Evolutionary conservation across 2,113 vertebrate species (phyloP), one percentile per base, ranked within the genome.

Genomic region (Larimichthys crocea): DNA sequence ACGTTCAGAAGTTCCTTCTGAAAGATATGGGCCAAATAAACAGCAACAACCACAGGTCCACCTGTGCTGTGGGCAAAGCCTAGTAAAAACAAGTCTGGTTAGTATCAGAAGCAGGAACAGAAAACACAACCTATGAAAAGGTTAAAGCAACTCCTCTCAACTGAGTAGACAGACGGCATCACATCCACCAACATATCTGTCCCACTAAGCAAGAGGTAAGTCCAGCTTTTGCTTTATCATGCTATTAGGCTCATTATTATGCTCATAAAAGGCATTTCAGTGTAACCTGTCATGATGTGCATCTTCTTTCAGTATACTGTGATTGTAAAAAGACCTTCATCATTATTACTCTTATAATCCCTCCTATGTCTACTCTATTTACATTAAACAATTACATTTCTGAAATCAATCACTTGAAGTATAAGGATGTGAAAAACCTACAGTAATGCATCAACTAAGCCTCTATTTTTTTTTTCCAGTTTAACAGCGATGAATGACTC

Each of bases 191-290:
- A 64, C 24, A 46, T 14, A 10, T 65, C 9, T 0, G 14, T 48
- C 59, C 16, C 19, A 69, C 48, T 44, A 17, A 40, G 8, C 61
- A 55, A n/a, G 1, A 74, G 88, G 92, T 89, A 85, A 5, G 83
- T 76, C 19, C 0, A 5, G 35, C 24, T 49, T 53, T 55, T 35
- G 2, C 26, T n/a, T 48, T 10, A 24, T 10, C 59, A 17, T 26
- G 44, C 15, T 67, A 40, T 50, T 60, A 12, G 42, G 16, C 3
- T 52, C 35, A 40, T 40, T 40, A 9, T 9, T 40, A 40, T 40
- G 7, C 2, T 20, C 0, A n/a, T 20, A 2, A 48, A 52, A 17
- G 22, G 2, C 46, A 10, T 50, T 24, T 19, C 17, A 31, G 35
- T 40, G 35, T 40, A 40, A 31, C 31, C 5, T 31, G 31, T 31